Percentiles rank a stretch among this genome's conserved stretches.
Evolutionary conservation across 2,797 vertebrate species (phyloP).

Genomic region (Crypturellus tataupa): DNA sequence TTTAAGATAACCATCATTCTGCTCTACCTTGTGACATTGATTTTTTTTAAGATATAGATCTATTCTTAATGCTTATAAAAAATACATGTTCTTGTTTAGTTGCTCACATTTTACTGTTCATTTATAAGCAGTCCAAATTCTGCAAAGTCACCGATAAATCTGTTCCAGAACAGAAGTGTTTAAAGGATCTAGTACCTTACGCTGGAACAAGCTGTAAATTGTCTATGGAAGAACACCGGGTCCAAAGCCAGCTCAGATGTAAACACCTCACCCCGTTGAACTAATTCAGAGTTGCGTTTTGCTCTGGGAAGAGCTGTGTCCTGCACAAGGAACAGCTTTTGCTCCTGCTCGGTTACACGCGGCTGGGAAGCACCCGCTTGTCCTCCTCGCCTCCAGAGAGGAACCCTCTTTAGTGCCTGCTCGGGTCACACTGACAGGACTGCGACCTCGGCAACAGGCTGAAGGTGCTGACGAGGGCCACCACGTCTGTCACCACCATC

Average conservation of each 20-base stretch:
- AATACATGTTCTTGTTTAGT: rapidly evolving
- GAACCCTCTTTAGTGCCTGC: background rate
- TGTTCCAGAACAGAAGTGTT: background rate
- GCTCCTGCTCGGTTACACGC: background rate
- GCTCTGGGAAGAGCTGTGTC: no score
- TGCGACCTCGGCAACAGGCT: background rate
- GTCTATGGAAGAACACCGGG: background rate
- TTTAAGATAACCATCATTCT: background rate
- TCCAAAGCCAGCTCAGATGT: background rate
- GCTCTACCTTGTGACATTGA: background rate
- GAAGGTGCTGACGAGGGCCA: background rate
- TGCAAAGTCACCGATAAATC: background rate
- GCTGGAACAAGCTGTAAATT: background rate
- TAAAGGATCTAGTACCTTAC: background rate
- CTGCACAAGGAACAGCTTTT: background rate
- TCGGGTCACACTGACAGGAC: background rate
- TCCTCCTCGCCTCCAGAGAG: background rate
- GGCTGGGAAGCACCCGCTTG: background rate
- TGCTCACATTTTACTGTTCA: rapidly evolving
- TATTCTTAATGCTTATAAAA: background rate
- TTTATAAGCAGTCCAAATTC: background rate
- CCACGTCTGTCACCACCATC: background rate
- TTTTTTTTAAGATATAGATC: background rate
- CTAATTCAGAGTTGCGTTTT: background rate
- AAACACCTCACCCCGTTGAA: background rate